Evolutionary conservation across 2,797 vertebrate genomes (phyloP).

Genomic region (Pangasius sanitwongsei): DNA sequence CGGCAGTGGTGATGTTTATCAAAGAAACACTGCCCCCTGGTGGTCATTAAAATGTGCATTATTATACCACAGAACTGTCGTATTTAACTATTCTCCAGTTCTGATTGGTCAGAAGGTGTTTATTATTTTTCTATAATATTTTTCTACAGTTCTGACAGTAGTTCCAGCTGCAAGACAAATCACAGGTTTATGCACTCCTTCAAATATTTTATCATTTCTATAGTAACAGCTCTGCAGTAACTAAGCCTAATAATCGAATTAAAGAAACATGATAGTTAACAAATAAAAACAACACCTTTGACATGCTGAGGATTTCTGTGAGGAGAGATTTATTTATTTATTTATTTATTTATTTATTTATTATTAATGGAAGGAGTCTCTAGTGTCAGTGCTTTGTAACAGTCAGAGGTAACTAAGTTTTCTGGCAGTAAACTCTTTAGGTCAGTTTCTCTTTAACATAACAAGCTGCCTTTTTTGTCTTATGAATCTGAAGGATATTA

Average conservation of each 20-base stretch:
- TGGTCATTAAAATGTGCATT: background rate
- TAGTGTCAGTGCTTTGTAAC: background rate
- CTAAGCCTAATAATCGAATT: background rate
- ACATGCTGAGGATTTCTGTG: no score
- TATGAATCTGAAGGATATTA: background rate
- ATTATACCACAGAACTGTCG: background rate
- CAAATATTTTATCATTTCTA: background rate
- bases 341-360: no score
- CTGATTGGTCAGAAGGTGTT: conserved; percentile 2
- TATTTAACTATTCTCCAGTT: background rate
- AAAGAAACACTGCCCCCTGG: conserved; percentile 18
- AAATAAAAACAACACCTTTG: background rate
- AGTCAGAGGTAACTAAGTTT: background rate
- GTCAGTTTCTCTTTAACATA: background rate
- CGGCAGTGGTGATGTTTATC: background rate
- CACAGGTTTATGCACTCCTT: background rate
- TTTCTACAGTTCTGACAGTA: background rate
- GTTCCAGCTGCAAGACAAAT: background rate
- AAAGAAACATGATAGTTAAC: background rate
- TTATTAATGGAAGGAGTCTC: no score
- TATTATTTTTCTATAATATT: background rate
- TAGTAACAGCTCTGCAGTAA: background rate
- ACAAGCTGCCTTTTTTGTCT: background rate
- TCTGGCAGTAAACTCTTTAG: background rate
- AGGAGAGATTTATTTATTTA: no score